Evolutionary conservation across 2,113 vertebrate species (phyloP).

Genomic region (Phalacrocorax carbo): DNA sequence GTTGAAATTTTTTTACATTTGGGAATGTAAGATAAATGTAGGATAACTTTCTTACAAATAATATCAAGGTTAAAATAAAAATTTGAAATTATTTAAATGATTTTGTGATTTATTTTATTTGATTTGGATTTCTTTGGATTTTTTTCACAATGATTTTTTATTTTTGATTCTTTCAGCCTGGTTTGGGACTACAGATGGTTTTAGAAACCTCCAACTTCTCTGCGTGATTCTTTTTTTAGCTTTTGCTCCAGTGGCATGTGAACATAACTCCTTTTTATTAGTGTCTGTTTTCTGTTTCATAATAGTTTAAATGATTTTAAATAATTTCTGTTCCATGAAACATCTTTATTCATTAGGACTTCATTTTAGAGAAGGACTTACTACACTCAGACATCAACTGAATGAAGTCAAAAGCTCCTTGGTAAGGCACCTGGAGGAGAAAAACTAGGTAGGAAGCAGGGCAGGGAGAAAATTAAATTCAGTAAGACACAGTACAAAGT

Average conservation of each 20-base stretch:
- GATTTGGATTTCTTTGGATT: background rate
- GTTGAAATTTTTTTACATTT: background rate
- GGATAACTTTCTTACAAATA: background rate
- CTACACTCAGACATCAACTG: background rate
- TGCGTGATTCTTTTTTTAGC: rapidly evolving
- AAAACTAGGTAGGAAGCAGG: background rate
- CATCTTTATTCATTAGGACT: background rate
- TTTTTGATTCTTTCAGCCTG: background rate
- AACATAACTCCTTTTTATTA: background rate
- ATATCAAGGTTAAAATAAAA: background rate
- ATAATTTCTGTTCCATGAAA: background rate
- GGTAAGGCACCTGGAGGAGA: background rate
- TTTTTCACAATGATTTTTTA: background rate
- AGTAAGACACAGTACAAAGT: background rate
- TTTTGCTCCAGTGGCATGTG: background rate
- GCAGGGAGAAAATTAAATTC: background rate
- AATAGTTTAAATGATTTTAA: background rate
- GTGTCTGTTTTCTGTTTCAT: background rate
- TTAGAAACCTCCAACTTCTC: background rate
- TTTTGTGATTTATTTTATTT: background rate
- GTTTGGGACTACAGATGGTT: background rate
- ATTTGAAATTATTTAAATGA: background rate
- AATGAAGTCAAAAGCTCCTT: background rate
- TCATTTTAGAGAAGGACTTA: background rate
- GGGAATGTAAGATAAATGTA: background rate